phyloP scores from a whole-genome alignment of 2,113 vertebrate species.

The Marmota monax region DNA sequence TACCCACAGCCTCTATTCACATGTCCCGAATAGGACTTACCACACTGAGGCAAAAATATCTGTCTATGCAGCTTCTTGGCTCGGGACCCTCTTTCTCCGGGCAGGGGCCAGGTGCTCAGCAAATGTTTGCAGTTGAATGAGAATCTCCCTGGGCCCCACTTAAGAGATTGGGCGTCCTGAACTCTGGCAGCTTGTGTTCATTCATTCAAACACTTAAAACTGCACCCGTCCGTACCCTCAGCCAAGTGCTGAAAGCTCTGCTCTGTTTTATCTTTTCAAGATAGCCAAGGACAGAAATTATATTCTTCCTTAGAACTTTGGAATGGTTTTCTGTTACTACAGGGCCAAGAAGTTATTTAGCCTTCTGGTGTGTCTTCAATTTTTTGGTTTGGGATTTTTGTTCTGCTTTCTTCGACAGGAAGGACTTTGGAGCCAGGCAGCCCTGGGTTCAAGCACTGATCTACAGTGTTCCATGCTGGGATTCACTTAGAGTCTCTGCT shows the following conservation, averaged over 20 bases:
- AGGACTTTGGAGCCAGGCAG: background rate
- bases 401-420: background rate
- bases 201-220: conserved; percentile 65
- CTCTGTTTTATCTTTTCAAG: conserved; percentile 61
- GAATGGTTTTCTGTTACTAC: conserved; percentile 31
- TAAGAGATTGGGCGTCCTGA: background rate
- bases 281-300: conserved; percentile 51
- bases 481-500: background rate
- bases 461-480: background rate
- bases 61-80: conserved; percentile 18
- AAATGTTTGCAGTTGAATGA: conserved; percentile 13
- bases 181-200: conserved; percentile 11
- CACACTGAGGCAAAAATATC: conserved; percentile 24
- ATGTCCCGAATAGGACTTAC: conserved; percentile 59
- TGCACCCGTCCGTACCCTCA: background rate
- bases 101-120: background rate
- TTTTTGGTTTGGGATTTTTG: too few species aligned
- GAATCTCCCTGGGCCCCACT: background rate
- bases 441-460: background rate
- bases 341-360: conserved; percentile 30
- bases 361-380: background rate
- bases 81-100: background rate
- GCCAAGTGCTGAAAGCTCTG: conserved; percentile 7
- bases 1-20: conserved; percentile 26
- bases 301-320: background rate